Evolutionary conservation across 2,888 invertebrate genomes (phyloP).

Genomic region (Acleris sparsana): DNA sequence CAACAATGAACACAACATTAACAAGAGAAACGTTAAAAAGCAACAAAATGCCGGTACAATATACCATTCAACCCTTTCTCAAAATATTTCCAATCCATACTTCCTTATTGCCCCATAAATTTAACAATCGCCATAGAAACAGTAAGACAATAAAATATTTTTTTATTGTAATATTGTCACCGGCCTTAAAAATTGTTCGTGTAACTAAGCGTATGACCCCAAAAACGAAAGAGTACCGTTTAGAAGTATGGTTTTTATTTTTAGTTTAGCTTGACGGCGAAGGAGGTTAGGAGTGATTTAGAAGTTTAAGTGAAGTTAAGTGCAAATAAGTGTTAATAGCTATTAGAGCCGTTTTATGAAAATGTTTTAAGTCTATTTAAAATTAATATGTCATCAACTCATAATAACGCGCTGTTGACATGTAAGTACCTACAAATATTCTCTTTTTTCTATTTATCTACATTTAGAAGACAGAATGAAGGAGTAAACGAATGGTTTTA

Average conservation of each 20-base stretch:
- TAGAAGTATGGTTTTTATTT: constrained; percentile 19
- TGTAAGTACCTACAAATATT: too few relatives aligned
- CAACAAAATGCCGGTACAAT: constrained; percentile 66
- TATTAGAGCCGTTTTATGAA: too few relatives aligned
- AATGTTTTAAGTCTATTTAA: too few relatives aligned
- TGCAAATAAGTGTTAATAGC: not conserved
- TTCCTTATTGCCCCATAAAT: constrained; percentile 82
- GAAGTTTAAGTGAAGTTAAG: not conserved
- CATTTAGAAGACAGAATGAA: too few relatives aligned
- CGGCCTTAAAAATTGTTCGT: constrained; percentile 33
- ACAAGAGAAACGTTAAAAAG: constrained; percentile 65
- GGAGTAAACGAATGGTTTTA: too few relatives aligned
- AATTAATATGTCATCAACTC: too few relatives aligned
- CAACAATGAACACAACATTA: constrained; percentile 70
- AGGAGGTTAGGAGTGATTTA: constrained; percentile 17
- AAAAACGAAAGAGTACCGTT: constrained; percentile 19
- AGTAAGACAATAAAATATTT: constrained; percentile 46
- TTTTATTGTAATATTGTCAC: constrained; percentile 39
- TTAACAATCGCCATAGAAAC: constrained; percentile 64
- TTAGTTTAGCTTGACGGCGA: constrained; percentile 15
- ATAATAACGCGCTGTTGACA: too few relatives aligned
- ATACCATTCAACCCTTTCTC: constrained; percentile 79
- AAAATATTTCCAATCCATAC: constrained; percentile 74
- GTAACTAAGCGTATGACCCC: constrained; percentile 19
- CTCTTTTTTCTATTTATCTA: too few relatives aligned